Evolutionary conservation across 2,113 vertebrate genomes (phyloP).

Genomic region (Mustelus asterias): DNA sequence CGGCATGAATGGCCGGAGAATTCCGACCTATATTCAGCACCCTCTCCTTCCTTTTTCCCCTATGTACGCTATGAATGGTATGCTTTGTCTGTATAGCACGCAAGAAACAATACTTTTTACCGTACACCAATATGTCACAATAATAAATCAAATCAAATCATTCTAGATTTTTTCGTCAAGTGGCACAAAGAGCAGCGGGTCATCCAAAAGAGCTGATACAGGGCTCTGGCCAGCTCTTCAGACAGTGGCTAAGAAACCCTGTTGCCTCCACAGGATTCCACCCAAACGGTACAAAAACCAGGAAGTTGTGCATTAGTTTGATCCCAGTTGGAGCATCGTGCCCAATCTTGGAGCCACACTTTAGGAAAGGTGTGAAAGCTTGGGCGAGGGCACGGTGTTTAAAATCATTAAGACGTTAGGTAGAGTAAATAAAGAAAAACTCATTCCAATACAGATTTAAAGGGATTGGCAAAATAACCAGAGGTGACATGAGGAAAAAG

Average conservation of each 20-base stretch:
- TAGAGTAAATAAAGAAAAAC: neutral
- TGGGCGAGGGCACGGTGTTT: neutral
- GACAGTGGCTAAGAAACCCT: no score
- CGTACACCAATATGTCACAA: no score
- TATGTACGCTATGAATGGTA: no score
- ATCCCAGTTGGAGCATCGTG: neutral
- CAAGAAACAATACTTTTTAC: no score
- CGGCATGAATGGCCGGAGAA: no score
- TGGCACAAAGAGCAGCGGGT: neutral
- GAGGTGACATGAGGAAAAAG: neutral
- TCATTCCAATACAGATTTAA: neutral
- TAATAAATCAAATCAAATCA: no score
- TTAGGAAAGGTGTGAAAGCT: neutral
- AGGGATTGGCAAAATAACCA: neutral
- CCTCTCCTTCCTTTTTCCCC: no score
- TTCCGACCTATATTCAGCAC: no score
- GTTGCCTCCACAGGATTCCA: neutral
- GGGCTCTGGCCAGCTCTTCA: no score
- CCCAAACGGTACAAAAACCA: neutral
- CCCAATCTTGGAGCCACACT: neutral
- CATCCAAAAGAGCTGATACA: neutral
- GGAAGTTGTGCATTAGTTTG: neutral
- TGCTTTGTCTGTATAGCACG: no score
- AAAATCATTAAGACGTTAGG: neutral
- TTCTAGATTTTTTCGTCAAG: neutral